Conservation (phyloP, 2,113 vertebrate species). For the Austrofundulus limnaeus region DNA sequence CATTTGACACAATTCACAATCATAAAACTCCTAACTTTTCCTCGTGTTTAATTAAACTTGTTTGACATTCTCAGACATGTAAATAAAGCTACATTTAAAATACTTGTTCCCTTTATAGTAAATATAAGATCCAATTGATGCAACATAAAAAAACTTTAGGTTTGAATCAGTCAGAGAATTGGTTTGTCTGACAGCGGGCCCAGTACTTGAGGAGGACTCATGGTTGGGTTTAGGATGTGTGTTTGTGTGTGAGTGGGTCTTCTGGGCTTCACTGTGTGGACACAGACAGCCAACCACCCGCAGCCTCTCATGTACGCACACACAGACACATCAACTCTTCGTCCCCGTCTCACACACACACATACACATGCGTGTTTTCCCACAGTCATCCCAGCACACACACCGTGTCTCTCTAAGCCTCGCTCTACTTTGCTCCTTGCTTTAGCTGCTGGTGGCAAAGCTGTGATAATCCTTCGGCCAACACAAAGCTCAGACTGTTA, state of each 20-base stretch:
- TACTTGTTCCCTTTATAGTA: background rate
- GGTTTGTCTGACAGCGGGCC: constrained; percentile 24
- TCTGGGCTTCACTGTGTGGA: constrained; percentile 55
- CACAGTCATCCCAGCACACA: constrained; percentile 67
- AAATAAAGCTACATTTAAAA: background rate
- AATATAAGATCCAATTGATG: constrained; percentile 29
- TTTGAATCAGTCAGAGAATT: constrained; percentile 18
- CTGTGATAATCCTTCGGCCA: constrained; percentile 77
- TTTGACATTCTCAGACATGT: background rate
- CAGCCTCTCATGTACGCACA: constrained; percentile 57
- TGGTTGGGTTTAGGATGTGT: constrained; percentile 13
- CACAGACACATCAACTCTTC: constrained; percentile 25
- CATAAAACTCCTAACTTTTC: too few species aligned
- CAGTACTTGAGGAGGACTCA: constrained; percentile 24
- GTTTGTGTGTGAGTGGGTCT: constrained; percentile 47
- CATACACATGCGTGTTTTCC: constrained; percentile 52
- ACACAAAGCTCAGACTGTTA: constrained; percentile 77
- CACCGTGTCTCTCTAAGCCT: constrained; percentile 63
- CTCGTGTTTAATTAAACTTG: background rate
- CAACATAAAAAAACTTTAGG: constrained; percentile 34
- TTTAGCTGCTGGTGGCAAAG: constrained; percentile 76
- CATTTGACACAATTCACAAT: too few species aligned
- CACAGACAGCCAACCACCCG: constrained; percentile 66
- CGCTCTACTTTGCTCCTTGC: constrained; percentile 70
- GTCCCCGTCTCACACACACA: constrained; percentile 24